Conservation (phyloP, 2,113 vertebrate genomes). For the Pterophyllum scalare region DNA sequence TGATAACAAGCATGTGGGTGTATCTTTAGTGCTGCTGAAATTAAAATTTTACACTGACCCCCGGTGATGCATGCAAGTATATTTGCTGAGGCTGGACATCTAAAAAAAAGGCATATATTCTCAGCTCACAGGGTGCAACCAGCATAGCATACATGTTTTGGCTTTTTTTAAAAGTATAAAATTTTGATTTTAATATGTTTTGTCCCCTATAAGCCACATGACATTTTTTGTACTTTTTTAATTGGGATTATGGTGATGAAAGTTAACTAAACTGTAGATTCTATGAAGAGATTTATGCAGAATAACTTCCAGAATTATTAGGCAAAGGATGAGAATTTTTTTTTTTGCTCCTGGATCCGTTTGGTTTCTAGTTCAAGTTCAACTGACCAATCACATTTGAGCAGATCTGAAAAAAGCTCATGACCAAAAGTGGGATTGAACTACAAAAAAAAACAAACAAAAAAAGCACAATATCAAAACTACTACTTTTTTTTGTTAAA, state of each 20-base stretch:
- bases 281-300: background rate
- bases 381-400: background rate
- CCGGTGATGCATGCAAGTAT: conserved; percentile 19
- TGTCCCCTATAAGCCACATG: background rate
- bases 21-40: conserved; percentile 13
- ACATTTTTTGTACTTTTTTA: background rate
- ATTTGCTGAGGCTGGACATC: conserved; percentile 22
- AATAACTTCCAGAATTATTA: background rate
- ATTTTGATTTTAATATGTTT: background rate
- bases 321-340: background rate
- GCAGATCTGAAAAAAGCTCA: background rate
- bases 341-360: no score
- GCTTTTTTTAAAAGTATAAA: background rate
- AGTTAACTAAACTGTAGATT: background rate
- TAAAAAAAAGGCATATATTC: conserved; percentile 9
- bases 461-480: no score
- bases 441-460: no score
- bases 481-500: background rate
- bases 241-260: background rate
- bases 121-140: background rate
- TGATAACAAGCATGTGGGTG: conserved; percentile 13
- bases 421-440: background rate
- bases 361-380: background rate
- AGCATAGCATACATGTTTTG: background rate
- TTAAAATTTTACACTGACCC: conserved; percentile 26